Evolutionary conservation across 2,888 invertebrate species (phyloP).

Genomic region (Lycophotia porphyrea): DNA sequence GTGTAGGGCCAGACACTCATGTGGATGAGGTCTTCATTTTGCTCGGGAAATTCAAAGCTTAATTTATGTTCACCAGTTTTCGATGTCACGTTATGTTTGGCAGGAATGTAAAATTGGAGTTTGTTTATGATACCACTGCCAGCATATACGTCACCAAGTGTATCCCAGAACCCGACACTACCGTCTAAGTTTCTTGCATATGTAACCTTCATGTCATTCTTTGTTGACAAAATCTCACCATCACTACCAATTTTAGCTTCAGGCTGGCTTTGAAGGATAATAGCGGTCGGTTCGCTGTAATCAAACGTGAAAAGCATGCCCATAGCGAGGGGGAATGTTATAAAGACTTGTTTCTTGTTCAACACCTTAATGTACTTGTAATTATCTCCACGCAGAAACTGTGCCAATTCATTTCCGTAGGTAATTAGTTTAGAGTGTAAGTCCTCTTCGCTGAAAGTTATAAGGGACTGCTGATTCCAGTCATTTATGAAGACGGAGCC

Average conservation of each 20-base stretch:
- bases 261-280: constrained; percentile 79
- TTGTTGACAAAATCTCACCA: constrained; percentile 56
- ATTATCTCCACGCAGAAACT: constrained; percentile 83
- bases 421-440: constrained; percentile 86
- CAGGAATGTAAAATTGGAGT: constrained; percentile 90
- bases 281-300: constrained; percentile 89
- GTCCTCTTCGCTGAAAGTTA: constrained; percentile 89
- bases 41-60: constrained; percentile 86
- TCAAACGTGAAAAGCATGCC: constrained; percentile 93
- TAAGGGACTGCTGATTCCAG: constrained; percentile 84
- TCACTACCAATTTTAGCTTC: constrained; percentile 65
- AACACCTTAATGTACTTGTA: constrained; percentile 91
- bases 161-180: constrained; percentile 91
- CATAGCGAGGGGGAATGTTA: constrained; percentile 92
- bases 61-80: constrained; percentile 83
- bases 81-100: constrained; percentile 85
- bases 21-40: constrained; percentile 88
- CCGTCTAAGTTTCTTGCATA: constrained; percentile 90
- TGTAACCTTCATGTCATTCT: constrained; percentile 87
- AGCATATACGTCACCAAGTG: constrained; percentile 90
- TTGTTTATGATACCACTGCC: constrained; percentile 91
- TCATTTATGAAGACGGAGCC: constrained; percentile 86
- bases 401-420: constrained; percentile 77
- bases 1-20: constrained; percentile 92
- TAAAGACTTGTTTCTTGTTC: constrained; percentile 89